Conservation (phyloP, 1,140 invertebrate species). For the Bombus consobrinus region DNA sequence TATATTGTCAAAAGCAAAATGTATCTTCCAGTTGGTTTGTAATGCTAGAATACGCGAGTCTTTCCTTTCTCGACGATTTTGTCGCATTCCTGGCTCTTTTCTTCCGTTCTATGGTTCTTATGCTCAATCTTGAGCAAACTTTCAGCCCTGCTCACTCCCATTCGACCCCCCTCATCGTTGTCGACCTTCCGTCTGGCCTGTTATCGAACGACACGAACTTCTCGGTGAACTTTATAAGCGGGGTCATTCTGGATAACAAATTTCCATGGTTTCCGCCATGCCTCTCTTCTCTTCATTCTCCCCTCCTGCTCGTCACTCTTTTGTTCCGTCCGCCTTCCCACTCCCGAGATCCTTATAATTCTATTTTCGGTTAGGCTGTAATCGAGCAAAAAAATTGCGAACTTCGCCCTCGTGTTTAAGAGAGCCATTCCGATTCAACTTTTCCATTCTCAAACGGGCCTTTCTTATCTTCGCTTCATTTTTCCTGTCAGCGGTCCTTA, state of each 20-base stretch:
- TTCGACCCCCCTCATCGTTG: slow-evolving; percentile 4
- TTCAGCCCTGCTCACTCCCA: background rate
- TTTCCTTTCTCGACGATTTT: background rate
- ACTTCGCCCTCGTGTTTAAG: slow-evolving; percentile 28
- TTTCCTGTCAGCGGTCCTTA: background rate
- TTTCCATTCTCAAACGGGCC: background rate
- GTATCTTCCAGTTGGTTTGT: background rate
- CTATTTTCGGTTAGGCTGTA: slow-evolving; percentile 44
- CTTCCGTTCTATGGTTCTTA: slow-evolving; percentile 3
- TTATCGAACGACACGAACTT: slow-evolving; percentile 59
- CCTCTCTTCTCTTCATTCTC: slow-evolving; percentile 31
- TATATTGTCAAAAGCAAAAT: background rate
- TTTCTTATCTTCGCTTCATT: background rate
- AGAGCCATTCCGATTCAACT: slow-evolving; percentile 1
- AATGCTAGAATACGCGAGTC: background rate
- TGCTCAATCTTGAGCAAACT: slow-evolving; percentile 46
- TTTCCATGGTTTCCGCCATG: slow-evolving; percentile 43
- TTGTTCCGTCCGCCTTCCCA: slow-evolving; percentile 26
- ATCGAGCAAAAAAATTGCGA: slow-evolving; percentile 27
- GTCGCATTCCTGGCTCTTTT: background rate
- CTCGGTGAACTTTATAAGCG: slow-evolving; percentile 52
- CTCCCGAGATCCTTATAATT: slow-evolving; percentile 45
- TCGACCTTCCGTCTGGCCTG: slow-evolving; percentile 48
- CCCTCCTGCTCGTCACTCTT: background rate
- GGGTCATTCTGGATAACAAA: slow-evolving; percentile 60